Base-by-base conservation (phyloP, 2,113 vertebrate genomes). In the Proteles cristata region DNA sequence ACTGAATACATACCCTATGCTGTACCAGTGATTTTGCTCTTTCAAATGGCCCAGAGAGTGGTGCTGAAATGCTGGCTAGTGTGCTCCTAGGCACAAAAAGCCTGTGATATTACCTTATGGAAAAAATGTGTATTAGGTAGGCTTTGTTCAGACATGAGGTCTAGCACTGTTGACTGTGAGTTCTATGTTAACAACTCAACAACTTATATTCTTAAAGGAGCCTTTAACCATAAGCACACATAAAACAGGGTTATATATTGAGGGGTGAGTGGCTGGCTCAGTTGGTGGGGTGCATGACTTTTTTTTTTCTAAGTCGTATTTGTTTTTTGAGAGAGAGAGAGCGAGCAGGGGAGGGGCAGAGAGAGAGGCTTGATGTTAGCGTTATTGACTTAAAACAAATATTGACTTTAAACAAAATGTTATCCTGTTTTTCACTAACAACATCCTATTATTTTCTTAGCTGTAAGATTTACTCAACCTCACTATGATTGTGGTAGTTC, bases 191-290 rank as follows among this genome's bases (percentile, higher is more conserved):
- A 86, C 0, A 0, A 71, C 26, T 80, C 82, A 63, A 87, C 7
- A 19, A 76, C 43, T 43, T 55, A 21, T n/a, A 69, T 80, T 93
- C 48, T 80, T 58, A 39, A 69, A 79, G 16, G 31, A 39, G 19
- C 71, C 73, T 92, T 95, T 81, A 88, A 73, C 48, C 17, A 88
- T 50, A 61, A 50, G 85, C 61, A 90, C 79, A 95, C 33, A 69
- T 69, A 91, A 79, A 85, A 85, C 31, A 69, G 55, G 33, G 19
- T 39, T 50, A 63, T 33, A 1, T 53, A 53, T n/a, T 91, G 39
- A 79, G 58, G 58, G 58, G 19, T 23, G 58, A 21, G 21, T 61
- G 58, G 58, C 58, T 61, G 58, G 58, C 58, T 61, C 58, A 61
- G 58, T 23, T 61, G 58, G 58, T 61, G 21, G 58, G 7, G 21